Conservation (phyloP, 2,797 vertebrate genomes). For the Distichodus sexfasciatus region DNA sequence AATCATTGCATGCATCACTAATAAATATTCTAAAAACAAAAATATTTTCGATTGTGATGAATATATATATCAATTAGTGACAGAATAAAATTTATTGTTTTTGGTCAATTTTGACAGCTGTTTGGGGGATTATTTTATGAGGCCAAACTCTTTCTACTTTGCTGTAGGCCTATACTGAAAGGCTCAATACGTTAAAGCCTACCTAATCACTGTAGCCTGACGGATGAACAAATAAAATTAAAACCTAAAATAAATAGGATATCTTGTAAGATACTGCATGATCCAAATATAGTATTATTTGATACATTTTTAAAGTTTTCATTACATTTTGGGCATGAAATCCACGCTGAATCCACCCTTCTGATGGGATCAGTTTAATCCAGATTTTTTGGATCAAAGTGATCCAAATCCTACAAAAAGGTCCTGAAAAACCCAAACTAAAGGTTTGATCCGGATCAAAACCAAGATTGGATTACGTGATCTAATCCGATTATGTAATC, state of each 20-base stretch:
- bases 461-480: no score
- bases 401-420: not conserved
- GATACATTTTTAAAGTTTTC: slow-evolving; percentile 4
- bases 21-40: no score
- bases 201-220: slow-evolving; percentile 4
- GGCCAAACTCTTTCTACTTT: not conserved
- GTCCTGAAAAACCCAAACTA: not conserved
- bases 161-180: not conserved
- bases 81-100: not conserved
- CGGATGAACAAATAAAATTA: not conserved
- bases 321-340: slow-evolving; percentile 7
- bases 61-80: not conserved
- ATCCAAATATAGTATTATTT: slow-evolving; percentile 15
- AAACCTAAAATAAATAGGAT: slow-evolving; percentile 4
- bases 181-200: not conserved
- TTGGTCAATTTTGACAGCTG: not conserved
- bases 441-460: not conserved
- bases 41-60: not conserved
- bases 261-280: slow-evolving; percentile 12
- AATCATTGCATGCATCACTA: no score
- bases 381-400: no score
- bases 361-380: slow-evolving; percentile 3
- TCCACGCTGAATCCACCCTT: slow-evolving; percentile 3
- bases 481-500: no score
- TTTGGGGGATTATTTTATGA: not conserved